A percentile compares a stretch with the other conserved stretches of the same genome.
Evolutionary conservation across 2,113 vertebrate species (phyloP).

Genomic region (Piprites chloris): DNA sequence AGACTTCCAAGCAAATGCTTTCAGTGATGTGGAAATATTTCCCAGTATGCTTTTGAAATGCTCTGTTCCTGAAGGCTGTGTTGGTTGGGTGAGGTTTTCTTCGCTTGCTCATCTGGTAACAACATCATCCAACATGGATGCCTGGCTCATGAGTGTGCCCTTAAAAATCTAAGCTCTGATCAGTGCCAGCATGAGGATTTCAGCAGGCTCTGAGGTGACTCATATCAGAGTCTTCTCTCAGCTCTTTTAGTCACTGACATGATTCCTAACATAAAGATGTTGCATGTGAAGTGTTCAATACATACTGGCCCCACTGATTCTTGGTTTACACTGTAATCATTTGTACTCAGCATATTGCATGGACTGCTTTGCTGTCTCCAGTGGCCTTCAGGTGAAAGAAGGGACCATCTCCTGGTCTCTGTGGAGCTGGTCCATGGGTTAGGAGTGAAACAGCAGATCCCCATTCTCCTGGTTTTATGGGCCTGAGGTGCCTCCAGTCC

Average conservation of each 20-base stretch:
- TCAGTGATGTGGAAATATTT: background rate
- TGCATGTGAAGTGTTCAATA: background rate
- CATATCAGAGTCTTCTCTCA: background rate
- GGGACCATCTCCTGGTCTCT: background rate
- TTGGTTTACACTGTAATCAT: background rate
- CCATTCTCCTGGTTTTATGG: background rate
- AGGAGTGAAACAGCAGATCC: background rate
- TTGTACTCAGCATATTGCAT: background rate
- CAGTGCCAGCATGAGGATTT: background rate
- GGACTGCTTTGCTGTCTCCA: background rate
- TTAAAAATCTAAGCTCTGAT: background rate
- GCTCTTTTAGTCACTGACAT: background rate
- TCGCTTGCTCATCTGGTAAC: background rate
- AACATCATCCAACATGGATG: background rate
- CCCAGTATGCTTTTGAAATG: background rate
- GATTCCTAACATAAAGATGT: background rate
- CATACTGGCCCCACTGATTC: background rate
- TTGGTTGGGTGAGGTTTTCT: background rate
- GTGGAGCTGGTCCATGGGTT: background rate
- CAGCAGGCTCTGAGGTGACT: background rate
- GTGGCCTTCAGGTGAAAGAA: background rate
- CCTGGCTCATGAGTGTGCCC: background rate
- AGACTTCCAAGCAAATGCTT: background rate
- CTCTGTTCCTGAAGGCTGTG: background rate
- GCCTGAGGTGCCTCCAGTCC: background rate